Base-by-base conservation (phyloP, 2,797 vertebrate genomes). In the Malurus leucopterus region DNA sequence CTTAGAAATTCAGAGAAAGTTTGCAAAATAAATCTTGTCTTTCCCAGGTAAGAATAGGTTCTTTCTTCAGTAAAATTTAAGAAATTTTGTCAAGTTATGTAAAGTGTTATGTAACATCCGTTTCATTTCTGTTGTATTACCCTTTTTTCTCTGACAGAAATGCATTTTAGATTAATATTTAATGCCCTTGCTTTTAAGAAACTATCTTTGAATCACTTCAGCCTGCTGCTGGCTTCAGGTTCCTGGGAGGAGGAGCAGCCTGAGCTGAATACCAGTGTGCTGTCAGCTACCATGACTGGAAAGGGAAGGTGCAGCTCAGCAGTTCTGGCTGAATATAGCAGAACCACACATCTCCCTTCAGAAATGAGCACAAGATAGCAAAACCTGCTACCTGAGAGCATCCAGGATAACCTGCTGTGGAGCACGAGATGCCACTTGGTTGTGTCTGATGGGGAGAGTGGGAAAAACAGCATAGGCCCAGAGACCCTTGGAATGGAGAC, bases 101-200 rank as follows among this genome's bases (percentile, higher is more conserved):
- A 30, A 83, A 76, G 44, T 20, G 15, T 90, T 92, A 53, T 6
- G 7, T 69, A 89, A 91, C 22, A 38, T 49, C 29, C 0, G 0
- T 63, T 87, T 82, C 0, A 71, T 87, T 92, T 78, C 70, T 83
- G 47, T 79, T 87, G 4, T 71, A 40, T 65, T 90, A 32, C n/a
- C 8, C 6, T 19, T 62, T 67, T 64, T 73, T 81, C 34, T 41
- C 16, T 76, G 68, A 40, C 34, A 77, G 23, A 77, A 69, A 44
- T 87, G 36, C 34, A 15, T 72, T 92, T 85, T 72, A 72, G 47
- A 74, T 91, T 23, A 89, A 91, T 87, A 67, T 85, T 91, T 88
- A 78, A 92, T 87, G 44, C 1, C 17, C 11, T 62, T 43, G 22
- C 84, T 89, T 87, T 94, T 88, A 92, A 91, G 73, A 78, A 83